phyloP scores from a whole-genome alignment of 1,140 invertebrate species.

The Papilio xuthus region DNA sequence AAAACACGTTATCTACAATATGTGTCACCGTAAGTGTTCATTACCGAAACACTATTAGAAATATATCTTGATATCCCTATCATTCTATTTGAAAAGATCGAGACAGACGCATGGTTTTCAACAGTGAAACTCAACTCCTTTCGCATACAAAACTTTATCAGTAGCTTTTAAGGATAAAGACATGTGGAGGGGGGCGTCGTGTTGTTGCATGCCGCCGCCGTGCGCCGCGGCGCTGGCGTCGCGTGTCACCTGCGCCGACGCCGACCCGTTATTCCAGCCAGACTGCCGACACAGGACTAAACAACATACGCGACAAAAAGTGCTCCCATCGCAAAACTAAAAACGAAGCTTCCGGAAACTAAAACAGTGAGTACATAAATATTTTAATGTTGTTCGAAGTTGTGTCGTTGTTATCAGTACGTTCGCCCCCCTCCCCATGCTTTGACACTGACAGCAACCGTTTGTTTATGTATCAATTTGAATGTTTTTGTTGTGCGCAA shows the following conservation, averaged over 20 bases:
- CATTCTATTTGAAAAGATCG: too few species aligned
- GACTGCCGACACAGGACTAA: conserved; percentile 50
- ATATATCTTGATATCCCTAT: too few species aligned
- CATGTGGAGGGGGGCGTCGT: conserved; percentile 47
- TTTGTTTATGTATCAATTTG: conserved; percentile 64
- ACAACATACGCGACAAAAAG: conserved; percentile 42
- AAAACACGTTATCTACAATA: too few species aligned
- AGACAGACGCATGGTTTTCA: too few species aligned
- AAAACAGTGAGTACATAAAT: conserved; percentile 42
- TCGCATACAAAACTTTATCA: conserved; percentile 11
- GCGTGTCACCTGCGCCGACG: conserved; percentile 62
- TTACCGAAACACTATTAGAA: too few species aligned
- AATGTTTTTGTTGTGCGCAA: conserved; percentile 45
- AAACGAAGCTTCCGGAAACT: conserved; percentile 33
- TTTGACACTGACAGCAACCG: conserved; percentile 65
- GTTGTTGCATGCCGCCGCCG: conserved; percentile 57
- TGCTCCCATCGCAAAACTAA: conserved; percentile 32
- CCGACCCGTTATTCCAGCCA: conserved; percentile 61
- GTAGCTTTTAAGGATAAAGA: conserved; percentile 33
- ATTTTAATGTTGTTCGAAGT: conserved; percentile 37
- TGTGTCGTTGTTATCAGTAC: conserved; percentile 33
- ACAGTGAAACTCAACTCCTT: neutral
- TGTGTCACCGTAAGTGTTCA: too few species aligned
- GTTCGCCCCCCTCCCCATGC: conserved; percentile 55
- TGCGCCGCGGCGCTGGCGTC: conserved; percentile 71